Evolutionary conservation across 1,140 invertebrate species (phyloP), one percentile per base, ranked within the genome.

Genomic region (Heliconius himera): DNA sequence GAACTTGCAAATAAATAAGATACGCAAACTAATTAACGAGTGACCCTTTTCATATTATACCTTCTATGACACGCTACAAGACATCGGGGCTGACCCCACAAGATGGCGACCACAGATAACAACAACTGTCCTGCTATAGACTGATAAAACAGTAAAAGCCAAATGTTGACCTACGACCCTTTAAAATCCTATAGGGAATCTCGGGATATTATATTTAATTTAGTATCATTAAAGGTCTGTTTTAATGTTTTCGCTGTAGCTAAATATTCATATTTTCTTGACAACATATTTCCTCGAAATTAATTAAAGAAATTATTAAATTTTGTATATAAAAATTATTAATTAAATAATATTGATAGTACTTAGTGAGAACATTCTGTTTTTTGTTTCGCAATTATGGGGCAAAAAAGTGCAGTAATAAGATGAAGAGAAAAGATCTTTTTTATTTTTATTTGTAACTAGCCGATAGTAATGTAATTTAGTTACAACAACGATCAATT

Each of bases 61-160:
- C 89, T 91, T 90, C 89, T 89, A 88, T 87, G 72, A 84, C 84
- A 81, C 73, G 80, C 83, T 83, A 80, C 84, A 88, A 91, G 89
- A 88, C 87, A 83, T 74, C 73, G 70, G 72, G 86, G 84, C 81
- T 90, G 84, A 85, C 89, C 91, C 90, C 87, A 77, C 82, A 77
- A 76, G 92, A 93, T 93, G 85, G 84, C 81, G 78, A 86, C 84
- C 88, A 81, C 85, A 89, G 92, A 93, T 93, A 93, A 85, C 85
- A 82, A 77, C 79, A 80, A 91, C 87, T 87, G 91, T 82, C 88
- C 92, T 92, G 90, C 87, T 78, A 85, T 84, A 85, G 73, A 74
- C 88, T 88, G 92, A 93, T 93, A 93, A 91, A 90, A 92, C 88
- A 87, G 82, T 89, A 85, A 85, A 83, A 85, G 84, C 91, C 90